These are phyloP conservation scores for Meandrusa payeni DNA, from an alignment of 2,888 invertebrate species.

Conservation along the genomic window DNA sequence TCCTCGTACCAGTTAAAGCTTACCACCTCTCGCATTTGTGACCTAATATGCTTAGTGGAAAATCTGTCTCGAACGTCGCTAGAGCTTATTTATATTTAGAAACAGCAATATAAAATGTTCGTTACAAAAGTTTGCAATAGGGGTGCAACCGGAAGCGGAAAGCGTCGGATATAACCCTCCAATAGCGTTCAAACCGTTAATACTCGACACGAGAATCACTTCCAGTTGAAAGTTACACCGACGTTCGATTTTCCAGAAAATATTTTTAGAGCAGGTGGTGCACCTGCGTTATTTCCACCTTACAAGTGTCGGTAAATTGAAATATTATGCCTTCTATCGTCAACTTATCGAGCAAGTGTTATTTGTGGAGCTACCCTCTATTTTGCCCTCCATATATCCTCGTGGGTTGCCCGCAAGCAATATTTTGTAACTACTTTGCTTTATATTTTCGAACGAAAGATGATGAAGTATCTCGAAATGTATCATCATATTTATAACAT, in stretches of 20 bases:
- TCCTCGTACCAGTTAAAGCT: too few relatives aligned
- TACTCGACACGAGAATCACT: conserved; percentile 8
- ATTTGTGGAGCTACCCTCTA: conserved; percentile 33
- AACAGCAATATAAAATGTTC: too few relatives aligned
- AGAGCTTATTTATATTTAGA: too few relatives aligned
- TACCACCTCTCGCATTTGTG: too few relatives aligned
- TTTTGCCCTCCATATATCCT: too few relatives aligned
- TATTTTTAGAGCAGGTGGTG: conserved; percentile 47
- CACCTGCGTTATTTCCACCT: conserved; percentile 33
- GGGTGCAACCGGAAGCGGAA: conserved; percentile 7
- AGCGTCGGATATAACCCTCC: conserved; percentile 1
- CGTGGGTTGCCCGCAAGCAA: too few relatives aligned
- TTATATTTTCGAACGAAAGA: too few relatives aligned
- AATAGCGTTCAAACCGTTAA: conserved; percentile 15
- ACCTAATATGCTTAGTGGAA: too few relatives aligned
- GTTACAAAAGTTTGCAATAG: background rate
- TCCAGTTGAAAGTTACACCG: conserved; percentile 24
- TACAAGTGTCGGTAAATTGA: conserved; percentile 51
- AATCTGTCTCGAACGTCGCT: too few relatives aligned
- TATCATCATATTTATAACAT: too few relatives aligned
- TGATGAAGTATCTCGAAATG: too few relatives aligned
- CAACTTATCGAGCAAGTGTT: conserved; percentile 42
- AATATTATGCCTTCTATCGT: conserved; percentile 53
- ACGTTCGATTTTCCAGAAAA: conserved; percentile 11
- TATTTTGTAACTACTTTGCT: too few relatives aligned